Evolutionary conservation across 2,888 invertebrate species (phyloP).

Genomic region (Onchidella celtica): DNA sequence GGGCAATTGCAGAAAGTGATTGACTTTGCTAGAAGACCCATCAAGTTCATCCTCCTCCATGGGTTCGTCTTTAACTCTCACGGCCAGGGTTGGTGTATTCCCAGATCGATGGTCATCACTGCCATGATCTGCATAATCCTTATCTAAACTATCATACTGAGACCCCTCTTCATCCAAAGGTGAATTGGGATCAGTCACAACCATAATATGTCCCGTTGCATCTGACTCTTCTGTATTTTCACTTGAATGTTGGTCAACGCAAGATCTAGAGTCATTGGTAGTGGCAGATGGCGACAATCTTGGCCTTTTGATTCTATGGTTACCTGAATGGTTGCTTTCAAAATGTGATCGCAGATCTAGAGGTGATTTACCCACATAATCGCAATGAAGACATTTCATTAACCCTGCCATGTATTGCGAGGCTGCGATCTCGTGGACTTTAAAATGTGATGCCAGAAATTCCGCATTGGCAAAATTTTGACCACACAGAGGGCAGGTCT

Average conservation of each 20-base stretch:
- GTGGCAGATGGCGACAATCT: slow-evolving; percentile 7
- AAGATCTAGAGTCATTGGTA: too few species aligned
- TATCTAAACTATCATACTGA: not conserved
- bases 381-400: slow-evolving; percentile 69
- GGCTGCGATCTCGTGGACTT: slow-evolving; percentile 70
- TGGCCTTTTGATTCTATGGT: slow-evolving; percentile 6
- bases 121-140: not conserved
- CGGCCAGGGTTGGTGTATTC: not conserved
- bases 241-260: too few species aligned
- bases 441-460: slow-evolving; percentile 66
- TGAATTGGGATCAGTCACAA: slow-evolving; percentile 4
- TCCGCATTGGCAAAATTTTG: slow-evolving; percentile 70
- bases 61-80: slow-evolving; percentile 47
- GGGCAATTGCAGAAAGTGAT: slow-evolving; percentile 31
- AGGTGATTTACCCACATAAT: slow-evolving; percentile 65
- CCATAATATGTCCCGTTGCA: too few species aligned
- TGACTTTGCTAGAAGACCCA: slow-evolving; percentile 3
- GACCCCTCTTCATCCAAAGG: not conserved
- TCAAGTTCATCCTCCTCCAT: slow-evolving; percentile 49
- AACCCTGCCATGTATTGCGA: slow-evolving; percentile 62
- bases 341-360: slow-evolving; percentile 69
- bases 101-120: slow-evolving; percentile 1
- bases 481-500: slow-evolving; percentile 72
- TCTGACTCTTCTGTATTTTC: not conserved
- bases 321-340: slow-evolving; percentile 51